Conservation (phyloP, 2,797 vertebrate species). For the Zalophus californianus region DNA sequence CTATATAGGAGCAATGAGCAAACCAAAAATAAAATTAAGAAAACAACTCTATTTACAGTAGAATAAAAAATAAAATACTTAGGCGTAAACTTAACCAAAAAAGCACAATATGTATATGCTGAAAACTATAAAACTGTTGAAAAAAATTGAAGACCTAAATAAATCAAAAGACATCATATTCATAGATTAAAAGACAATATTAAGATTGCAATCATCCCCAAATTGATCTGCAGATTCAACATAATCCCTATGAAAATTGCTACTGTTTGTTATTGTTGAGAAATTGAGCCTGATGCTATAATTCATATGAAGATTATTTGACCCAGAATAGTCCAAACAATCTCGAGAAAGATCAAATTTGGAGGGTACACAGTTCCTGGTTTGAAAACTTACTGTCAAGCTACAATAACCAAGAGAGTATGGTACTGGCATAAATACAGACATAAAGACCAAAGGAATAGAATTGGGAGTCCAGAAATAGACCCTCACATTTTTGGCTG, state of each 20-base stretch:
- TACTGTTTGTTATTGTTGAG: background rate
- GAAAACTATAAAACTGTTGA: background rate
- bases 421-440: background rate
- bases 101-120: background rate
- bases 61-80: constrained; percentile 15
- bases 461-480: background rate
- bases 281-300: background rate
- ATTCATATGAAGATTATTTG: background rate
- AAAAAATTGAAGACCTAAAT: constrained; percentile 15
- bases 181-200: background rate
- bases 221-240: background rate
- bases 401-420: background rate
- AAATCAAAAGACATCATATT: background rate
- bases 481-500: background rate
- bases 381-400: background rate
- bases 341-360: background rate
- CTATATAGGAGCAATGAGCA: background rate
- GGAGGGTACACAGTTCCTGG: background rate
- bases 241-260: background rate
- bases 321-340: background rate
- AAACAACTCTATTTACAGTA: background rate
- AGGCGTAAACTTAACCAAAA: background rate
- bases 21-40: constrained; percentile 23
- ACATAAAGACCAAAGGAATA: background rate
- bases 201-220: background rate